Conservation (phyloP, 2,113 vertebrate genomes). For the Oxygymnocypris stewartii region DNA sequence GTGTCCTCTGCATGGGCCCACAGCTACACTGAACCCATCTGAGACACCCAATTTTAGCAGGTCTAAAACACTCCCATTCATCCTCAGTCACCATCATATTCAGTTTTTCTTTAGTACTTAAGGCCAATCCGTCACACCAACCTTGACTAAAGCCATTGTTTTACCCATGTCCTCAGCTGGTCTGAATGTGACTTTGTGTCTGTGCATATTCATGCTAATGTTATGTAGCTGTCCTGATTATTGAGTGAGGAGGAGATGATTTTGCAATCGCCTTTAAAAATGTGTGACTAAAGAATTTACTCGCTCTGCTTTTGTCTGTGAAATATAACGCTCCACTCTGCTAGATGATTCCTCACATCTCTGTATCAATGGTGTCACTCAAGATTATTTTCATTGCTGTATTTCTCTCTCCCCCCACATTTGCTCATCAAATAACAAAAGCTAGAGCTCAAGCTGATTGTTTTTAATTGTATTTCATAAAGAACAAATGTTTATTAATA, state of each 20-base stretch:
- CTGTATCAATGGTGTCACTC: constrained; percentile 31
- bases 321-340: constrained; percentile 22
- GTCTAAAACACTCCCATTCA: not conserved
- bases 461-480: constrained; percentile 2
- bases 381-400: constrained; percentile 35
- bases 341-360: constrained; percentile 13
- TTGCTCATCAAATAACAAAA: constrained; percentile 25
- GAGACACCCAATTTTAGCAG: not conserved
- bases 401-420: not conserved
- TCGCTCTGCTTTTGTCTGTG: constrained; percentile 28
- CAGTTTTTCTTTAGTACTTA: constrained; percentile 12
- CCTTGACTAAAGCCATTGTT: constrained; percentile 17
- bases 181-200: constrained; percentile 7
- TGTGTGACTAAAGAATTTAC: constrained; percentile 50
- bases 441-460: not conserved
- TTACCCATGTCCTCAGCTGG: constrained; percentile 17
- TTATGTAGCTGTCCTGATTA: constrained; percentile 50
- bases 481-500: not conserved
- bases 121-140: constrained; percentile 11
- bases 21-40: not conserved
- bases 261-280: constrained; percentile 44
- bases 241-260: constrained; percentile 38
- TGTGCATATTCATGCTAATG: constrained; percentile 37
- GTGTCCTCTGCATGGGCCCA: not conserved
- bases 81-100: not conserved